Evolutionary conservation across 2,797 vertebrate genomes (phyloP), one percentile per base, ranked within the genome.

Genomic region (Cephalopachus bancanus): DNA sequence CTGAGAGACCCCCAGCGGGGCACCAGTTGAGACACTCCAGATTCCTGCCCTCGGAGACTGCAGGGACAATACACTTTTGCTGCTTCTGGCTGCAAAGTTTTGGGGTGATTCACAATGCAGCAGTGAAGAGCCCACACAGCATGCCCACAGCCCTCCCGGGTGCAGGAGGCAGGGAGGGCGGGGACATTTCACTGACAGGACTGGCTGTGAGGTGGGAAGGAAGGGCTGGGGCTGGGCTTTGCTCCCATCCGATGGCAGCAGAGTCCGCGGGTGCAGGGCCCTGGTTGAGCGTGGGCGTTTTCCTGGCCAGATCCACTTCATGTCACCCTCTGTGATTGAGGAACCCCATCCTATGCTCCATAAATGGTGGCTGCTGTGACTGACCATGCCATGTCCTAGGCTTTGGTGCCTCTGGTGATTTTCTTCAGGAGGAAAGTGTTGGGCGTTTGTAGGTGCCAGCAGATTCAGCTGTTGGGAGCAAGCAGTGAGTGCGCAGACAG

Each of bases 121-220:
- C 78, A 79, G 11, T 11, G 15, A n/a, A 11, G 78, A 62, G 64
- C 44, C 65, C 26, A 72, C 22, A 19, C 0, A 0, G 22, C 44
- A 4, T 44, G 44, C 44, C 44, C 6, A 4, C 44, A 44, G 44
- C 6, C 44, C 44, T 44, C 44, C 44, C 44, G 44, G 44, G 44
- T 44, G 44, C 4, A 5, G 24, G 26, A 67, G 7, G 78, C 15
- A 57, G 8, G 15, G n/a, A 81, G 33, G 79, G 33, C 62, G 59
- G 30, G 44, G 79, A 57, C 7, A 64, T 11, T 22, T 55, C 28
- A 28, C 24, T 22, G 15, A 22, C 33, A 5, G 37, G 62, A 16
- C 74, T 8, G 3, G 22, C 24, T 19, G 17, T 2, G 0, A 5
- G 11, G 20, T 33, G 0, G 5, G 55, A 37, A 57, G 79, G 49